Base-by-base conservation (phyloP, 2,113 vertebrate genomes). In the Silurus glanis region DNA sequence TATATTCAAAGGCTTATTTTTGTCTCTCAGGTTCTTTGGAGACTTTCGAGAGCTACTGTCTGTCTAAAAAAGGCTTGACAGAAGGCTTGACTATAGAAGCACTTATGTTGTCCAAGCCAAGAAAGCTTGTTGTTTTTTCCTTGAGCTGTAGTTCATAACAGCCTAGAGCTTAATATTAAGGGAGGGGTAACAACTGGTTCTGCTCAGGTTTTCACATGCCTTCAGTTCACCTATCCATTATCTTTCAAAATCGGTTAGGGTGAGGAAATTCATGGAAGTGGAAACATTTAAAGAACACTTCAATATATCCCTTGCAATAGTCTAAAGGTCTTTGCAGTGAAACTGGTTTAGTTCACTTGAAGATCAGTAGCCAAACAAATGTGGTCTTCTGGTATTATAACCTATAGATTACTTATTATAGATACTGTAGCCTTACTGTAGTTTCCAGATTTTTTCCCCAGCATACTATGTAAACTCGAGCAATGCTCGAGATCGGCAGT, bases 171-270 rank as follows among this genome's bases (percentile, higher is more conserved):
- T 49, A 21, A 47, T 23, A 37, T 76, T 56, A 83, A 28, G n/a
- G 56, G 47, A 45, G 23, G 47, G 5, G 49, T 59, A 61, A 55
- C 75, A 85, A 64, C 83, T 49, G 56, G 83, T 78, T 85, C 37
- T 84, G 23, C 58, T 62, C 74, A 85, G 51, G 83, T 53, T 64
- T 85, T 85, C 59, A 85, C 72, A 64, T 62, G 58, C 64, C 55
- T 74, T 83, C 71, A 28, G 6, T 62, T 49, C 71, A 64, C 13
- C 6, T 76, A 13, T 56, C 19, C 53, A 72, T 47, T 21, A 49
- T n/a, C 12, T 59, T 53, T 78, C 56, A 76, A 84, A 61, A 25
- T 51, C 1, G 3, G 25, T 76, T 62, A 78, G 3, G 2, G 21
- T 78, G 16, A 55, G 13, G 21, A 53, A 4, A 10, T 19, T 21